phyloP scores from a whole-genome alignment of 1,140 invertebrate genomes.

The Philopotamus ludificatus region DNA sequence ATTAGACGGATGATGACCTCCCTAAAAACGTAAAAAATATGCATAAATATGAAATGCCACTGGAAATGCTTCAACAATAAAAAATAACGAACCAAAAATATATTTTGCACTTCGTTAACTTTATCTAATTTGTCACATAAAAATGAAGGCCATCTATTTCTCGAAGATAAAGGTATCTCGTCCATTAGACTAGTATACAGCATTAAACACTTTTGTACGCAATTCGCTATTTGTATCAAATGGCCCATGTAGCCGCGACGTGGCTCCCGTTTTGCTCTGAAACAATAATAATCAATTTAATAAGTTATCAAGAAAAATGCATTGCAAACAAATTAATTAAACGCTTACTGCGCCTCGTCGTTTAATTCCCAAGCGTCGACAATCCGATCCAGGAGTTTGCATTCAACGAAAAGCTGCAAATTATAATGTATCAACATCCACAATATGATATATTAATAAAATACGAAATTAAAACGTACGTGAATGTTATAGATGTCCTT shows the following conservation, averaged over 20 bases:
- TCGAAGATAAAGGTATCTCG: slow-evolving; percentile 9
- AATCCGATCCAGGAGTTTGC: slow-evolving; percentile 55
- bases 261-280: slow-evolving; percentile 41
- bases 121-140: slow-evolving; percentile 25
- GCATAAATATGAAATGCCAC: too few relatives aligned
- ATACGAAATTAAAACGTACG: slow-evolving; percentile 41
- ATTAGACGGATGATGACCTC: slow-evolving; percentile 27
- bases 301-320: slow-evolving; percentile 7
- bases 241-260: slow-evolving; percentile 58
- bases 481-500: slow-evolving; percentile 45
- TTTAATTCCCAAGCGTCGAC: slow-evolving; percentile 58
- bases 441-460: background rate
- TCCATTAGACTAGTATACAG: slow-evolving; percentile 10
- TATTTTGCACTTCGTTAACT: slow-evolving; percentile 29
- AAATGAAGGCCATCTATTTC: slow-evolving; percentile 21
- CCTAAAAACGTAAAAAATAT: too few relatives aligned
- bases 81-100: slow-evolving; percentile 27
- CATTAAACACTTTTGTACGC: slow-evolving; percentile 15
- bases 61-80: background rate
- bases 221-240: slow-evolving; percentile 47
- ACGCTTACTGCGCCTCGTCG: slow-evolving; percentile 54
- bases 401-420: slow-evolving; percentile 56
- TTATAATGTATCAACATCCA: background rate
- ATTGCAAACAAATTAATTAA: slow-evolving; percentile 19
- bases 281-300: slow-evolving; percentile 38